These are phyloP conservation scores for Ormyrus rosae DNA, from an alignment of 2,888 invertebrate species.

Conservation along the genomic window DNA sequence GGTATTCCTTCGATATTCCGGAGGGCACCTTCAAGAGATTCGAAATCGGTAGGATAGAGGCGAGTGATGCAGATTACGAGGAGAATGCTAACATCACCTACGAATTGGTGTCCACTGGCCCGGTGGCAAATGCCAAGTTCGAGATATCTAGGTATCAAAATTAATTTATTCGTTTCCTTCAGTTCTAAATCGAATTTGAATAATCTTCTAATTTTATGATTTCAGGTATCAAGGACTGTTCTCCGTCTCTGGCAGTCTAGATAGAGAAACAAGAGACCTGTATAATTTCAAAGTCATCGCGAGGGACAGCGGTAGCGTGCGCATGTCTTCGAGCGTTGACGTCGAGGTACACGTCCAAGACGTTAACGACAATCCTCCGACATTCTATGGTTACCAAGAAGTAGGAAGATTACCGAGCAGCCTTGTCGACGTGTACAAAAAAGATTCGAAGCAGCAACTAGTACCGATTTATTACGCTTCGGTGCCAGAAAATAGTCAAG, in stretches of 20 bases:
- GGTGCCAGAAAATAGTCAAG: conserved; percentile 84
- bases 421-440: conserved; percentile 76
- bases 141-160: conserved; percentile 77
- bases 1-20: conserved; percentile 88
- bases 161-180: no score
- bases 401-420: conserved; percentile 76
- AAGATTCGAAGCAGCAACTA: conserved; percentile 30
- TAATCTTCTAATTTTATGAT: no score
- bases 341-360: conserved; percentile 90
- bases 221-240: conserved; percentile 79
- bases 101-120: conserved; percentile 76
- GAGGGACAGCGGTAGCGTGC: conserved; percentile 82
- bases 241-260: conserved; percentile 85
- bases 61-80: conserved; percentile 88
- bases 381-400: conserved; percentile 87
- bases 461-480: conserved; percentile 87
- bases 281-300: conserved; percentile 86
- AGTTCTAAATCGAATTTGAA: no score
- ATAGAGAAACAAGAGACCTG: conserved; percentile 84
- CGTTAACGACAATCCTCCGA: conserved; percentile 89
- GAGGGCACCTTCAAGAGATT: conserved; percentile 86
- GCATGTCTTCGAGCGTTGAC: conserved; percentile 84
- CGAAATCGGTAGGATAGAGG: conserved; percentile 86
- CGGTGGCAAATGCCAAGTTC: conserved; percentile 77
- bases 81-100: conserved; percentile 88